Base-by-base conservation (phyloP, 2,113 vertebrate species). In the Paracanthobrama guichenoti region DNA sequence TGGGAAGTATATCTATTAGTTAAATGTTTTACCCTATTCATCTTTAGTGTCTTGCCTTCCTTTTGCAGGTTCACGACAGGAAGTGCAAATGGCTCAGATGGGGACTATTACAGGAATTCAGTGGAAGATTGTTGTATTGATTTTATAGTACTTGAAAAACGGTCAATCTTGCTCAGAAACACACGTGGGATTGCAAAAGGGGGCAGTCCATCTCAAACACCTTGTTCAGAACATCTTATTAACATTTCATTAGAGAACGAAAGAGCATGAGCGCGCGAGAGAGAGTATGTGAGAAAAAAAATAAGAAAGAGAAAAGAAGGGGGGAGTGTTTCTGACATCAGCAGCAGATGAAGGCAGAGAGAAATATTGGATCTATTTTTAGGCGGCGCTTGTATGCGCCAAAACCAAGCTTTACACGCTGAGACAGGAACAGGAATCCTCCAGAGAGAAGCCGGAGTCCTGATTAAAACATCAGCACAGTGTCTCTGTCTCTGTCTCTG, bases 291-390 rank as follows among this genome's bases (percentile, higher is more conserved):
- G 82, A 22, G 60, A 71, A 46, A 60, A 50, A 42, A 57, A 66
- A 71, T 22, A 79, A 44, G 46, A 67, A 62, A 62, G 77, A 83
- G 78, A 81, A 71, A 67, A 79, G 42, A 59, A 50, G 64, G 66
- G 86, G 73, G 66, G 72, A 80, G 81, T 77, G 48, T 64, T 60
- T 84, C 72, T 74, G 83, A 88, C 72, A 88, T 86, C 78, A 83
- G 80, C 66, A 84, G 78, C 60, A 85, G 71, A 81, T 80, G 76
- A 85, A 81, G 82, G 69, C 74, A 83, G 84, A 71, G 53, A 84
- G 79, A 86, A 83, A 84, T 86, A 66, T 87, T 67, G 77, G 35
- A 66, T 50, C 86, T 89, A 89, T 85, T 89, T 90, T 88, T 89
- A 89, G 85, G 77, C 71, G 71, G 24, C 82, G 83, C 88, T 85